Percentiles rank a stretch among this genome's conserved stretches.
These are phyloP conservation scores for Tringa solitaria DNA, from an alignment of 2,113 vertebrate species.

Conservation along the genomic window DNA sequence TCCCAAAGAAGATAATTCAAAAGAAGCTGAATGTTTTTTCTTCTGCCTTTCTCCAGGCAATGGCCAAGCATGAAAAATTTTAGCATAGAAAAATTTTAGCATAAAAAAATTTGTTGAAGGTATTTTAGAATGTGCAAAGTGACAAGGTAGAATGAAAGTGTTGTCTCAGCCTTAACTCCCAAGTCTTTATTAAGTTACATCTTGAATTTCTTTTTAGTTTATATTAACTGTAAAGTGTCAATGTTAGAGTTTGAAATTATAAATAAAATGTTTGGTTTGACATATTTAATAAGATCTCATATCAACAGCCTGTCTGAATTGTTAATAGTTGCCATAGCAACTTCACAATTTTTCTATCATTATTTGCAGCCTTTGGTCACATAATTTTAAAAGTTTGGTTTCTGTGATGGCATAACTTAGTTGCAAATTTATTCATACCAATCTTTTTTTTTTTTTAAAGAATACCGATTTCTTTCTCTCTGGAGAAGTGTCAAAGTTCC, in stretches of 20 bases:
- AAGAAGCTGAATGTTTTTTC: neutral
- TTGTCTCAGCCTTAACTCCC: neutral
- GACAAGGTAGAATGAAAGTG: neutral
- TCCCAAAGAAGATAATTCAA: neutral
- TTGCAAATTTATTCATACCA: constrained; percentile 32
- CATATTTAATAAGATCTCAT: constrained; percentile 48
- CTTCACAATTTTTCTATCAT: constrained; percentile 37
- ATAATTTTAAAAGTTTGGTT: constrained; percentile 34
- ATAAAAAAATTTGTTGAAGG: neutral
- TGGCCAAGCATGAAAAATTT: neutral
- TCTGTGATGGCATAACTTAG: neutral
- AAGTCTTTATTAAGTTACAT: constrained; percentile 4
- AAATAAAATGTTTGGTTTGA: constrained; percentile 58
- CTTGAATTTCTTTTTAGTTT: constrained; percentile 47
- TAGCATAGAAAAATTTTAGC: neutral
- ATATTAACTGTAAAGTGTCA: constrained; percentile 11
- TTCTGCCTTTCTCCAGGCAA: neutral
- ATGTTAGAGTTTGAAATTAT: constrained; percentile 13
- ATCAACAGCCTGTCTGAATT: constrained; percentile 60
- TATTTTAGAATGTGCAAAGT: neutral
- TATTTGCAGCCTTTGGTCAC: constrained; percentile 53
- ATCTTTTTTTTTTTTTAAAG: constrained; percentile 7
- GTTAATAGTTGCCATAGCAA: constrained; percentile 61
- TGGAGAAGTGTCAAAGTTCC: neutral
- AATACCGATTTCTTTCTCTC: neutral